Evolutionary conservation across 1,140 invertebrate species (phyloP).

Genomic region (Drosophila pectinifera): DNA sequence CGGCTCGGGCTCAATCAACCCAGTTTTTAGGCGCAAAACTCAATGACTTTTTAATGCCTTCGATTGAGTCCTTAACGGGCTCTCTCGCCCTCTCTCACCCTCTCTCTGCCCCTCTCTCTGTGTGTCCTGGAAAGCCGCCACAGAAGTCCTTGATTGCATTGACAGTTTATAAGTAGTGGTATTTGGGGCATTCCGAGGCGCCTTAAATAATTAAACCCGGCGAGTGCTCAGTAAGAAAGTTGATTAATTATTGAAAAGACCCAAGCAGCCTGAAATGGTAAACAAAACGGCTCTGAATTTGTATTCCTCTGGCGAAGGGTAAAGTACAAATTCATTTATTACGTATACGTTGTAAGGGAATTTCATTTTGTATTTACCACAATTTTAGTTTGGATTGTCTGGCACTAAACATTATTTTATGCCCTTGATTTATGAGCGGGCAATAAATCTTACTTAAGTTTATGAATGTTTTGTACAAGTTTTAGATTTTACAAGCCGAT

Average conservation of each 20-base stretch:
- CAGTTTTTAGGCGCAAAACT: constrained; percentile 24
- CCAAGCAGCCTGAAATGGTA: constrained; percentile 2
- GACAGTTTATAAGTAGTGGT: constrained; percentile 20
- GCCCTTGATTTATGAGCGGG: constrained; percentile 6
- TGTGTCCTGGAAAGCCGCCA: constrained; percentile 5
- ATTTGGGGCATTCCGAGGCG: constrained; percentile 27
- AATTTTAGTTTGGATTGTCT: constrained; percentile 5
- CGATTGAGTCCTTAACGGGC: constrained; percentile 25
- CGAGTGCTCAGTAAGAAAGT: constrained; percentile 25
- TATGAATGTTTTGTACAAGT: too few species aligned
- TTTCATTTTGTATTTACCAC: neutral
- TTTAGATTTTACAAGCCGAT: neutral
- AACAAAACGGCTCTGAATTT: constrained; percentile 2
- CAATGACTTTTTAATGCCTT: constrained; percentile 25
- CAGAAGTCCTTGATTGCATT: constrained; percentile 27
- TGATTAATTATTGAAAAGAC: constrained; percentile 33
- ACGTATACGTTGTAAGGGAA: neutral
- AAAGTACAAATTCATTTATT: constrained; percentile 3
- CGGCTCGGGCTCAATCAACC: constrained; percentile 25
- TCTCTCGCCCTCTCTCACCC: too few species aligned
- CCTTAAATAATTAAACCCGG: constrained; percentile 38
- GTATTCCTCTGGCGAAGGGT: neutral
- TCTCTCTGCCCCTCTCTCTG: neutral
- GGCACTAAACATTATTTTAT: constrained; percentile 5
- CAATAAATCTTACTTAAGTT: neutral